Evolutionary conservation across 2,113 vertebrate genomes (phyloP), one percentile per base, ranked within the genome.

Genomic region (Origma solitaria): DNA sequence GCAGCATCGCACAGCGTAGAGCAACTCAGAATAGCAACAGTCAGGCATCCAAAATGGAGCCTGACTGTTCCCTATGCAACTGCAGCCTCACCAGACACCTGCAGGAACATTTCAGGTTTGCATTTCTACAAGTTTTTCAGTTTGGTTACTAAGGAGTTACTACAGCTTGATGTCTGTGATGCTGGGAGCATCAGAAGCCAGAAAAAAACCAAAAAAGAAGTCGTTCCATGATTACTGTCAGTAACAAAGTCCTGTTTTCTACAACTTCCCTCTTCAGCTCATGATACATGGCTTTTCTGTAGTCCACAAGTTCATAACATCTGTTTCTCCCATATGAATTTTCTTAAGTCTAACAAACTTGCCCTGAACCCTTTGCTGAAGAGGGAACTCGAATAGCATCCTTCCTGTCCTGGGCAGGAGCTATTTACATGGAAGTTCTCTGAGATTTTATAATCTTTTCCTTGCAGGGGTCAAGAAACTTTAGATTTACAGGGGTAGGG

Each of bases 31-130:
- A 95, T 45, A 96, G 92, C 91, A 92, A 92, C 92, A 84, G 92
- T 7, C 69, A 71, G 81, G 78, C 89, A 95, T 92, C 73, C 95
- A 96, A 95, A 96, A 96, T 92, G 95, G 95, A 95, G 94, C 82
- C 84, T 18, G 83, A 13, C 73, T 37, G 54, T 0, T 80, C 89
- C 84, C 89, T 10, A 0, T 5, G 61, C 89, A 35, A 13, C 20
- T 11, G 62, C 91, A 75, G 91, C 73, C 60, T 75, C 91, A 10
- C 49, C 88, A 60, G 73, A 44, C 56, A 53, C 91, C 90, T 25
- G 64, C 83, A 68, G 83, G 65, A 47, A 4, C 6, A 2, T 9
- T 68, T 47, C 68, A 35, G 53, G 42, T 40, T 25, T 58, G 64
- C 77, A 19, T 60, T 53, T 64, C 28, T 49, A 9, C 24, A 90